Conservation (phyloP, 2,113 vertebrate genomes). For the Cepphus grylle region DNA sequence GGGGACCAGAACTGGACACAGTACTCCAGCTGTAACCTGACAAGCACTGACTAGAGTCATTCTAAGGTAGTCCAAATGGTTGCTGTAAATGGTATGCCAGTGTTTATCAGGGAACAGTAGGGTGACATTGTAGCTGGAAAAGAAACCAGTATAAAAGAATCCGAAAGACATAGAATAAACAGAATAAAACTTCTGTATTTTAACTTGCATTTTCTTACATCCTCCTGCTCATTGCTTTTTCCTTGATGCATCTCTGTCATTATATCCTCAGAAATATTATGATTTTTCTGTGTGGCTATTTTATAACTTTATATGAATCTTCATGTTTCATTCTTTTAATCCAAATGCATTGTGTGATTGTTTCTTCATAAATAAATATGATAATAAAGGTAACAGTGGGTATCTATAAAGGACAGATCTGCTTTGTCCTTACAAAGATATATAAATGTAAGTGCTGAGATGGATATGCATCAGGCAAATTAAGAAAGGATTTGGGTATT, state of each 20-base stretch:
- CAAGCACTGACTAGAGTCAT: rapidly evolving
- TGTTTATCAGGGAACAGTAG: not conserved
- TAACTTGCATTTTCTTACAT: not conserved
- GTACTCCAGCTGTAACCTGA: not conserved
- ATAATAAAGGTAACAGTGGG: not conserved
- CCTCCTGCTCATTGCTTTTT: not conserved
- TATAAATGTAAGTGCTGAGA: not conserved
- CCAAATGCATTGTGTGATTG: not conserved
- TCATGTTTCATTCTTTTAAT: not conserved
- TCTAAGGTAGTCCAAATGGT: not conserved
- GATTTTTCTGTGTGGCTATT: not conserved
- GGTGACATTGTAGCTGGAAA: not conserved
- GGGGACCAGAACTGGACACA: not conserved
- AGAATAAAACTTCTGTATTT: not conserved
- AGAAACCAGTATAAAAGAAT: not conserved
- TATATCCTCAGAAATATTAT: not conserved
- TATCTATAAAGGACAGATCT: not conserved
- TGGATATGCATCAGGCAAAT: not conserved
- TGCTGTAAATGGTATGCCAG: not conserved
- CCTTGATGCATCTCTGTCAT: not conserved
- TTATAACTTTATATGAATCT: not conserved
- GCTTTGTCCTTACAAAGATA: not conserved
- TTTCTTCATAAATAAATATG: not conserved
- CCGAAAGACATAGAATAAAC: not conserved
- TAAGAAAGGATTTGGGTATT: not conserved